phyloP scores from a whole-genome alignment of 1,140 invertebrate species.

The Dendroctonus valens region DNA sequence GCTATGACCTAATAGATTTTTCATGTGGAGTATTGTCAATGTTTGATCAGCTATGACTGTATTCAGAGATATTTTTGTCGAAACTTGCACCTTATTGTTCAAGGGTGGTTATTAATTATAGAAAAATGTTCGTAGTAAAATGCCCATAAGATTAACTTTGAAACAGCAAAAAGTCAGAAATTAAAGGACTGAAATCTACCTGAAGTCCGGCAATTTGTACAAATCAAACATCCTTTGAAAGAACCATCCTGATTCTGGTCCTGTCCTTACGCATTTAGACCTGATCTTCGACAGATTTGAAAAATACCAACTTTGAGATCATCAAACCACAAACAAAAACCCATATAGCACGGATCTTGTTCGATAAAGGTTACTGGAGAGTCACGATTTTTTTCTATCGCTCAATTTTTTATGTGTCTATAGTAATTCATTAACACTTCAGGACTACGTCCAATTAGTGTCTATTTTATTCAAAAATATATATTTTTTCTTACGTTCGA shows the following conservation, averaged over 20 bases:
- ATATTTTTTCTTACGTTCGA: not conserved
- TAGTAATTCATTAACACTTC: conserved; percentile 23
- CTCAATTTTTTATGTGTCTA: conserved; percentile 20
- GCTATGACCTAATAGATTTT: too few species aligned
- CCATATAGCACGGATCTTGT: conserved; percentile 23
- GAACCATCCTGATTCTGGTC: not conserved
- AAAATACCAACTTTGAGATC: conserved; percentile 25
- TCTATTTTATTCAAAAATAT: conserved; percentile 22
- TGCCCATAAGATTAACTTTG: too few species aligned
- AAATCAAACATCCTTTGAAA: too few species aligned
- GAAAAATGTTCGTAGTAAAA: too few species aligned
- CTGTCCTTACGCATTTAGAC: not conserved
- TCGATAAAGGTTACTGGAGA: conserved; percentile 19
- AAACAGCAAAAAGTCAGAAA: too few species aligned
- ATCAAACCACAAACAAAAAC: conserved; percentile 21
- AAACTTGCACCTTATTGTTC: too few species aligned
- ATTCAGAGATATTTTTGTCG: too few species aligned
- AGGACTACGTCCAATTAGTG: conserved; percentile 19
- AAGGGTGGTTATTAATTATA: too few species aligned
- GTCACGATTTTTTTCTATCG: conserved; percentile 23
- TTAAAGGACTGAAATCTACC: too few species aligned
- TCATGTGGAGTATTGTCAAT: too few species aligned
- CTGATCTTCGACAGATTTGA: conserved; percentile 3
- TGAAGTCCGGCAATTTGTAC: too few species aligned
- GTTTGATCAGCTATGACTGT: too few species aligned